Evolutionary conservation across 1,140 invertebrate species (phyloP), one percentile per base, ranked within the genome.

Genomic region (Drosophila jambulina): DNA sequence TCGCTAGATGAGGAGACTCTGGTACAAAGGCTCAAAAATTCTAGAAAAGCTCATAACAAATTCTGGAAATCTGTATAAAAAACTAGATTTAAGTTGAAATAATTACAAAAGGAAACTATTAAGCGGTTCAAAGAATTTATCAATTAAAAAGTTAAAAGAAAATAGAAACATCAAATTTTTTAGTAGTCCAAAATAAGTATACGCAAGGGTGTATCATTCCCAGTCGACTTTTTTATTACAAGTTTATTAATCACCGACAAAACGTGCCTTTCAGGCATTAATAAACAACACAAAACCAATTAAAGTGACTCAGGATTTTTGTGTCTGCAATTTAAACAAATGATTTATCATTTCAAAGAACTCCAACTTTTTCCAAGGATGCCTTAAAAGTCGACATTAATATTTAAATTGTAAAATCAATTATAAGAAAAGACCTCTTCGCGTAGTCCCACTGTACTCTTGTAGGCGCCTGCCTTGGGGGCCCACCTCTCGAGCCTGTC

Each of bases 401-500:
- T 6, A 51, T 51, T 3, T 1, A 19, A 29, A 19, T 19, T n/a
- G 2, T 46, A 15, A 46, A 23, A 46, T 25, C 12, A 34, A 34
- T 34, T 32, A 1, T 1, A 25, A 25, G 3, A 10, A 29, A 21
- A 23, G 8, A 3, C 13, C 29, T 9, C 6, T 23, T 32, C 0
- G 15, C 15, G 13, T n/a, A 36, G 4, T 15, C 53, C 9, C 21
- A 56, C 53, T 56, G 53, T 54, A 54, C 32, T 6, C 9, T 49
- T n/a, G 48, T 21, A 17, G 49, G 13, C 49, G 19, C 19, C 29
- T 36, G 32, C 32, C 27, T 51, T 51, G 27, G 10, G 5, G 27
- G n/a, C 49, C 27, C 17, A 12, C 32, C 36, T 34, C 29, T 61
- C 40, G 40, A 65, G 29, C 58, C 43, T 36, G 62, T 43, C 36